These are phyloP conservation scores for Pomatorhinus ruficollis DNA, from an alignment of 2,113 vertebrate genomes.

Conservation along the genomic window DNA sequence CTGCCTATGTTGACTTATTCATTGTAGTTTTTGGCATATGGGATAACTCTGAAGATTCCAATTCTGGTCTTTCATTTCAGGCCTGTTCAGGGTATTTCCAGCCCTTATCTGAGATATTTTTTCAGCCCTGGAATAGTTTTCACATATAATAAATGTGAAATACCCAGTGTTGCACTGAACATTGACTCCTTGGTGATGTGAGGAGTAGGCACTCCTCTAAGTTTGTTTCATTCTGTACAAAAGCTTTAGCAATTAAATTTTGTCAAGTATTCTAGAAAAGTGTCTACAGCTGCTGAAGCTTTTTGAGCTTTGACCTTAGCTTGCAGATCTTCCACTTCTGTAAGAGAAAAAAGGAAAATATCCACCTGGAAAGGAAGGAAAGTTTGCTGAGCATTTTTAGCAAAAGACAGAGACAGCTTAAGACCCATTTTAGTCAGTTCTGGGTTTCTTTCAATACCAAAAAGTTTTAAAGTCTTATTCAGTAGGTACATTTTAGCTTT, in stretches of 20 bases:
- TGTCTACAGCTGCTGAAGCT: neutral
- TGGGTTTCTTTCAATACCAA: neutral
- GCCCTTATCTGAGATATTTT: neutral
- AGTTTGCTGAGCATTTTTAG: neutral
- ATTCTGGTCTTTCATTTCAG: neutral
- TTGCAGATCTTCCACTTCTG: neutral
- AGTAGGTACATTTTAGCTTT: neutral
- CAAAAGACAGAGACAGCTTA: neutral
- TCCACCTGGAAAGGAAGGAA: neutral
- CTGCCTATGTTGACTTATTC: slow-evolving; percentile 7
- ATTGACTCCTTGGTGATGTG: neutral
- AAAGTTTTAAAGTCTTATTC: neutral
- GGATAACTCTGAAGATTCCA: neutral
- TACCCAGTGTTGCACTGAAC: neutral
- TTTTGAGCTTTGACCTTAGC: neutral
- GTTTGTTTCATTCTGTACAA: neutral
- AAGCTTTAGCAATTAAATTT: neutral
- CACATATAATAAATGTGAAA: neutral
- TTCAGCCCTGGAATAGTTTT: neutral
- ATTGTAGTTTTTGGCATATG: slow-evolving; percentile 9
- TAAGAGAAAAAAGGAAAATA: neutral
- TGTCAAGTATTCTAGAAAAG: neutral
- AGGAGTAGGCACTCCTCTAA: neutral
- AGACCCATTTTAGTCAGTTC: neutral
- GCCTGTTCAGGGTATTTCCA: neutral